These are phyloP conservation scores for Tachina fera DNA, from an alignment of 2,888 invertebrate species.

Conservation along the genomic window DNA sequence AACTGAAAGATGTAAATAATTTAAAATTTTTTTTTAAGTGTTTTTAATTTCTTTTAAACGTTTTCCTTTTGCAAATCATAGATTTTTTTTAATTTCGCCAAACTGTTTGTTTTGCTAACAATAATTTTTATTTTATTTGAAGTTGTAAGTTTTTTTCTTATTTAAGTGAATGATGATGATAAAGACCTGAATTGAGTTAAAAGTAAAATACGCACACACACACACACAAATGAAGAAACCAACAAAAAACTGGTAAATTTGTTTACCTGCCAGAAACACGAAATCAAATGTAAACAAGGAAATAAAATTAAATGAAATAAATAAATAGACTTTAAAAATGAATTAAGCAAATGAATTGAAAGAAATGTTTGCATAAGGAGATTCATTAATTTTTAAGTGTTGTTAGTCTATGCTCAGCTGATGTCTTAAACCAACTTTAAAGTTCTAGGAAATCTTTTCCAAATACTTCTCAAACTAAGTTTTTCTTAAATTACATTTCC, in stretches of 20 bases:
- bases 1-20: neutral
- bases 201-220: neutral
- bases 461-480: too few species aligned
- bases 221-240: neutral
- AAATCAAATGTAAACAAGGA: slow-evolving; percentile 50
- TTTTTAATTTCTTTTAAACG: neutral
- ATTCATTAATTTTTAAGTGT: too few species aligned
- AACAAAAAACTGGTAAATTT: neutral
- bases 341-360: slow-evolving; percentile 2
- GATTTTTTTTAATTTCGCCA: neutral
- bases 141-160: neutral
- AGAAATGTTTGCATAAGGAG: neutral
- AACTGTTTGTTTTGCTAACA: neutral
- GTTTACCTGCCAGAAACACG: slow-evolving; percentile 5
- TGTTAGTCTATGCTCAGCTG: too few species aligned
- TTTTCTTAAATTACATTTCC: too few species aligned
- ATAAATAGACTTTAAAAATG: neutral
- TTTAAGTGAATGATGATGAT: slow-evolving; percentile 30
- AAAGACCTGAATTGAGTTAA: slow-evolving; percentile 35
- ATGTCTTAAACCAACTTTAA: too few species aligned
- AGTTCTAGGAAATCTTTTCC: too few species aligned
- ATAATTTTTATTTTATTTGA: neutral
- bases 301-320: neutral
- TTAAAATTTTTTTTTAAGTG: neutral
- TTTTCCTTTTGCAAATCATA: neutral